phyloP scores from a whole-genome alignment of 1,140 invertebrate species.

The Brachystomella parvula region DNA sequence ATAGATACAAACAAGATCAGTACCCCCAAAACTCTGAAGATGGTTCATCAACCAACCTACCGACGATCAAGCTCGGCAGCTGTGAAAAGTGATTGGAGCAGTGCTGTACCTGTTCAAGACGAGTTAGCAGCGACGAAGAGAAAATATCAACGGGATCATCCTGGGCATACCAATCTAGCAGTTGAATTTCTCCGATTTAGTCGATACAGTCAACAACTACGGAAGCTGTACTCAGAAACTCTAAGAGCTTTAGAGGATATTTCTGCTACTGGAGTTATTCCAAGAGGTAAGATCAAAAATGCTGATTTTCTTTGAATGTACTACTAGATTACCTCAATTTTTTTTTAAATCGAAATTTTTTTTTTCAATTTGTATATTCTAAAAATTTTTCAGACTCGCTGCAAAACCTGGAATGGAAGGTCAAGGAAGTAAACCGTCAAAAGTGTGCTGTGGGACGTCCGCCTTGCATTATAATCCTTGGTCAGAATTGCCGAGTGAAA shows the following conservation, averaged over 20 bases:
- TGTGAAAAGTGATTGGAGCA: too few relatives aligned
- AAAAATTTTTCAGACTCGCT: slow-evolving; percentile 41
- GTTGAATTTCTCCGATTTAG: slow-evolving; percentile 51
- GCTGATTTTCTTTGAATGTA: slow-evolving; percentile 16
- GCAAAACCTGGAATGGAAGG: slow-evolving; percentile 44
- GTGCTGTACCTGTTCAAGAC: background rate
- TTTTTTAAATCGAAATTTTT: slow-evolving; percentile 17
- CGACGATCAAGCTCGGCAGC: too few relatives aligned
- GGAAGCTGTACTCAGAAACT: slow-evolving; percentile 58
- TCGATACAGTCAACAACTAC: slow-evolving; percentile 47
- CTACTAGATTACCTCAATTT: slow-evolving; percentile 21
- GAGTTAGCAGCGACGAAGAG: background rate
- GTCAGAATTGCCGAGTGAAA: slow-evolving; percentile 59
- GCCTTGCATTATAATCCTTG: slow-evolving; percentile 56
- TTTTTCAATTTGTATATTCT: slow-evolving; percentile 33
- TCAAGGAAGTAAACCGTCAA: slow-evolving; percentile 40
- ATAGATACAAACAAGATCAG: too few relatives aligned
- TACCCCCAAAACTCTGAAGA: too few relatives aligned
- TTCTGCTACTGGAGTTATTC: slow-evolving; percentile 52
- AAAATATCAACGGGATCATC: background rate
- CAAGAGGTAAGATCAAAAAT: slow-evolving; percentile 50
- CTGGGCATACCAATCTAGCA: slow-evolving; percentile 40
- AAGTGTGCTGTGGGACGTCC: slow-evolving; percentile 37
- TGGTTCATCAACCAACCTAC: too few relatives aligned
- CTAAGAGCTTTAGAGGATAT: slow-evolving; percentile 56